Conservation (phyloP, 2,113 vertebrate species). For the Oryzias celebensis region DNA sequence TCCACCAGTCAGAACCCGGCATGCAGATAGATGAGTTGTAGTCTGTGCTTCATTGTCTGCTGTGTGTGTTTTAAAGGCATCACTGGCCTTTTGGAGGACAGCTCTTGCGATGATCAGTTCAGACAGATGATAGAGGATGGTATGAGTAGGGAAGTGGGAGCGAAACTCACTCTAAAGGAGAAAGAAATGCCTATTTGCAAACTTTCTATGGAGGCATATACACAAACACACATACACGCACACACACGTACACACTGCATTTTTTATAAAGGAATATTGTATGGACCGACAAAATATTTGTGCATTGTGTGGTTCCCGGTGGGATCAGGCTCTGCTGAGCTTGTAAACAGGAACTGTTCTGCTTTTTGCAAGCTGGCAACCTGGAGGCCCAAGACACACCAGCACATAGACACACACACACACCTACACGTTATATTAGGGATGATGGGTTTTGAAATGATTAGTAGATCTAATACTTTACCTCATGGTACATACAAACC, state of each 20-base stretch:
- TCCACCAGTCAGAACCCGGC: slow-evolving; percentile 31
- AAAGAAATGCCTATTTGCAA: slow-evolving; percentile 12
- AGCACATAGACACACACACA: slow-evolving; percentile 29
- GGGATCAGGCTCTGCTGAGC: slow-evolving; percentile 40
- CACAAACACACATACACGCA: background rate
- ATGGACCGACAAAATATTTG: slow-evolving; percentile 6
- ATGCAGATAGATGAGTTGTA: slow-evolving; percentile 21
- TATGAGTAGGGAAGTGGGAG: background rate
- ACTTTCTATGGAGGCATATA: slow-evolving; percentile 6
- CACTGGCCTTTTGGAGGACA: slow-evolving; percentile 51
- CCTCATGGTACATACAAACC: too few relatives aligned
- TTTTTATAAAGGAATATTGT: slow-evolving; percentile 20
- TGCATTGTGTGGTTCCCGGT: slow-evolving; percentile 30
- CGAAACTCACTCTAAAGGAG: slow-evolving; percentile 9
- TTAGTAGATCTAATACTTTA: too few relatives aligned
- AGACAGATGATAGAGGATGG: slow-evolving; percentile 25
- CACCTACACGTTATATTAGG: slow-evolving; percentile 5
- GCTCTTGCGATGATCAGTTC: slow-evolving; percentile 65
- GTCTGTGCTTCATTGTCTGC: slow-evolving; percentile 45
- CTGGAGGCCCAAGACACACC: slow-evolving; percentile 34
- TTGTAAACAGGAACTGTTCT: slow-evolving; percentile 65
- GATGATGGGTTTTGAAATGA: slow-evolving; percentile 17
- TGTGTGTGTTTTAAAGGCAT: slow-evolving; percentile 43
- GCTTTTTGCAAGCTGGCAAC: slow-evolving; percentile 39
- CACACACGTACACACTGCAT: background rate